Conservation (phyloP, 2,113 vertebrate genomes). For the Danionella cerebrum region DNA sequence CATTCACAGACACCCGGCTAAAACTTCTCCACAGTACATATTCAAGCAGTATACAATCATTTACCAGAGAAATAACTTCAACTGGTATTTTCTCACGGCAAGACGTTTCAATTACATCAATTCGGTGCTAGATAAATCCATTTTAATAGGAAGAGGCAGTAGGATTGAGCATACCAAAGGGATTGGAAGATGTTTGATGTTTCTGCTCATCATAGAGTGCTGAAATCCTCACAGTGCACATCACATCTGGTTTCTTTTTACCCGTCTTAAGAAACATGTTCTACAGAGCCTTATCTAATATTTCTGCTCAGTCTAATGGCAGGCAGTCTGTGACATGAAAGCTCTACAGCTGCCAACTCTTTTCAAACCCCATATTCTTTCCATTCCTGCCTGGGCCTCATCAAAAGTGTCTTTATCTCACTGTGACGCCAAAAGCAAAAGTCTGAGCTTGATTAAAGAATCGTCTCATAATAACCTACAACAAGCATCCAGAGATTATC, state of each 20-base stretch:
- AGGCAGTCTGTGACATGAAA: conserved; percentile 28
- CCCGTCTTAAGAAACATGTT: conserved; percentile 36
- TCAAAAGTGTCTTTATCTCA: conserved; percentile 14
- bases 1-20: no score
- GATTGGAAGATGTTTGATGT: conserved; percentile 33
- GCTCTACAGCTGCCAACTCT: conserved; percentile 24
- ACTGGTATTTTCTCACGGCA: neutral
- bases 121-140: conserved; percentile 34
- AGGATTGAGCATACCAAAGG: conserved; percentile 31
- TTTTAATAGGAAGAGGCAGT: conserved; percentile 32
- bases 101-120: conserved; percentile 32
- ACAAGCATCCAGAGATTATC: conserved; percentile 1
- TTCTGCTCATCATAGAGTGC: conserved; percentile 13
- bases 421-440: conserved; percentile 1
- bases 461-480: neutral
- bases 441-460: conserved; percentile 29
- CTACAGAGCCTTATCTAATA: conserved; percentile 36
- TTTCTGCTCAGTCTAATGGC: conserved; percentile 26
- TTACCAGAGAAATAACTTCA: no score
- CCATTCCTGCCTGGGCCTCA: conserved; percentile 10
- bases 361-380: conserved; percentile 7
- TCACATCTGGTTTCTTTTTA: conserved; percentile 39
- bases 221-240: conserved; percentile 26
- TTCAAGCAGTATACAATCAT: no score
- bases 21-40: no score